phyloP scores from a whole-genome alignment of 2,888 invertebrate species.

The Philaethria dido region DNA sequence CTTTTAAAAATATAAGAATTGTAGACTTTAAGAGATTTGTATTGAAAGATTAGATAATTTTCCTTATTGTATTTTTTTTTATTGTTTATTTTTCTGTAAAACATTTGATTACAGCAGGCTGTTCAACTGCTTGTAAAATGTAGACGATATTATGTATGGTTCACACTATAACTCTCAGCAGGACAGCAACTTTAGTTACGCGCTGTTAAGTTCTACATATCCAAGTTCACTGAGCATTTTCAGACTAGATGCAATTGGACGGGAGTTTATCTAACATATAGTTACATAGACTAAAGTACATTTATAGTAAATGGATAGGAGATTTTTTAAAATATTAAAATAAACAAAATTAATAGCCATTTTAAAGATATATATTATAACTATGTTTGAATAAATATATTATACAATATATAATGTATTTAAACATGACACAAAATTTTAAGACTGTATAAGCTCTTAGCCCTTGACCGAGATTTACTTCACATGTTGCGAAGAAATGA shows the following conservation, averaged over 20 bases:
- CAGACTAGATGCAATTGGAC: background rate
- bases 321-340: no score
- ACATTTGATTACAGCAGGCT: background rate
- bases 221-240: background rate
- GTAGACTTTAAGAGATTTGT: no score
- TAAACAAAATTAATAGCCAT: background rate
- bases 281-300: background rate
- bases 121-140: background rate
- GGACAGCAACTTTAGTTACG: constrained; percentile 3
- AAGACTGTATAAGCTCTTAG: constrained; percentile 18
- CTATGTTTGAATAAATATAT: background rate
- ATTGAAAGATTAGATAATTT: no score
- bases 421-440: no score
- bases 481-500: constrained; percentile 33
- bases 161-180: no score
- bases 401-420: no score
- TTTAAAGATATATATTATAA: background rate
- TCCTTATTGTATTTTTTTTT: no score
- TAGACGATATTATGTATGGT: background rate
- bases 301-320: background rate
- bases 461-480: constrained; percentile 41
- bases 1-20: no score
- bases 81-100: no score
- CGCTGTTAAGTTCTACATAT: background rate
- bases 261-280: background rate